Evolutionary conservation across 2,113 vertebrate genomes (phyloP).

Genomic region (Taxidea taxus): DNA sequence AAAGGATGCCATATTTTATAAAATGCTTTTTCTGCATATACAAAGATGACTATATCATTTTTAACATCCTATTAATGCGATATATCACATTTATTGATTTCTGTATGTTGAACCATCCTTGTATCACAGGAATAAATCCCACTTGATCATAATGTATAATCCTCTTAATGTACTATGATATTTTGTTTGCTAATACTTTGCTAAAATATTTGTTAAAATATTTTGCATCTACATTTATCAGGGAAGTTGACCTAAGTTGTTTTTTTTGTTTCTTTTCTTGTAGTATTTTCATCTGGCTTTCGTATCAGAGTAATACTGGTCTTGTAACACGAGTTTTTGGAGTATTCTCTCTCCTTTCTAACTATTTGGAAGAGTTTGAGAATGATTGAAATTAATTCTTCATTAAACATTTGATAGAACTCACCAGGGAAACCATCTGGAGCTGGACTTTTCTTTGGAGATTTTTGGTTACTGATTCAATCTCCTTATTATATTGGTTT

Average conservation of each 20-base stretch:
- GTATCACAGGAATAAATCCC: neutral
- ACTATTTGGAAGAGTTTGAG: neutral
- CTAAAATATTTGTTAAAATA: neutral
- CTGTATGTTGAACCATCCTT: neutral
- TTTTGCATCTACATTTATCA: neutral
- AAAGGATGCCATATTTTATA: neutral
- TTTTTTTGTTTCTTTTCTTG: neutral
- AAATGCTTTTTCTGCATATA: neutral
- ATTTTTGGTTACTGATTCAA: neutral
- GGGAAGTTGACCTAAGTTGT: neutral
- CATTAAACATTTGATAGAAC: neutral
- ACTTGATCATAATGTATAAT: neutral
- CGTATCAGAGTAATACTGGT: neutral
- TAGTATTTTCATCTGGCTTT: neutral
- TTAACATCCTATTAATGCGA: neutral
- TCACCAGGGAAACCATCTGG: neutral
- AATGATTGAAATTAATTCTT: neutral
- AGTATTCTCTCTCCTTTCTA: neutral
- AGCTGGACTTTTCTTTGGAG: neutral
- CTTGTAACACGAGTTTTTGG: neutral
- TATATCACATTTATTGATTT: neutral
- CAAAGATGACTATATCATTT: neutral
- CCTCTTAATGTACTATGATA: neutral
- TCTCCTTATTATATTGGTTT: neutral
- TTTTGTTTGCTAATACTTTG: neutral